phyloP scores from a whole-genome alignment of 2,113 vertebrate species.

The Ceyx cyanopectus region DNA sequence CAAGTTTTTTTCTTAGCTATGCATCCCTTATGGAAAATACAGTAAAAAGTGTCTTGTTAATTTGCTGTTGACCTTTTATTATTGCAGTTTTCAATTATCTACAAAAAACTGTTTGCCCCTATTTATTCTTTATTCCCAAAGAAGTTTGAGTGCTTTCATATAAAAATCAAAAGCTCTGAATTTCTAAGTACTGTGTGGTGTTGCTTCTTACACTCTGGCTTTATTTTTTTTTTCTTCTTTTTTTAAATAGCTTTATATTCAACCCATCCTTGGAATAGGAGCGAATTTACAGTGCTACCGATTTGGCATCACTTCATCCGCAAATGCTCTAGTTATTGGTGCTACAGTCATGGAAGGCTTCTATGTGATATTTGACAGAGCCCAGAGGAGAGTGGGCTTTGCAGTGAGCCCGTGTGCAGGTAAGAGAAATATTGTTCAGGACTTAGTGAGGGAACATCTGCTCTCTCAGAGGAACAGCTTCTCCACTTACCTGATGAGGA shows the following conservation, averaged over 20 bases:
- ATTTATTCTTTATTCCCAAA: background rate
- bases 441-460: background rate
- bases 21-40: background rate
- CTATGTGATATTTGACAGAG: slow-evolving; percentile 93
- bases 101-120: background rate
- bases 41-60: background rate
- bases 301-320: slow-evolving; percentile 90
- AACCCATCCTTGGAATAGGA: slow-evolving; percentile 85
- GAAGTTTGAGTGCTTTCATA: background rate
- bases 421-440: slow-evolving; percentile 46
- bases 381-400: slow-evolving; percentile 88
- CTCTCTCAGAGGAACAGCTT: background rate
- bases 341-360: slow-evolving; percentile 98
- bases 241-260: slow-evolving; percentile 90
- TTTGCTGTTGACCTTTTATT: background rate
- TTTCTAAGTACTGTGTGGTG: background rate
- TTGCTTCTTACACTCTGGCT: background rate
- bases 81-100: background rate
- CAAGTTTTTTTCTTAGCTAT: background rate
- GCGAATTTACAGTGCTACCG: slow-evolving; percentile 88
- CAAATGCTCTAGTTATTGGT: slow-evolving; percentile 90
- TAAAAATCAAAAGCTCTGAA: background rate
- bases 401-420: slow-evolving; percentile 92
- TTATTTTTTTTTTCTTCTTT: background rate
- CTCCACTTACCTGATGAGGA: background rate